Conservation (phyloP, 2,888 invertebrate genomes). For the Lithophane ornitopus region DNA sequence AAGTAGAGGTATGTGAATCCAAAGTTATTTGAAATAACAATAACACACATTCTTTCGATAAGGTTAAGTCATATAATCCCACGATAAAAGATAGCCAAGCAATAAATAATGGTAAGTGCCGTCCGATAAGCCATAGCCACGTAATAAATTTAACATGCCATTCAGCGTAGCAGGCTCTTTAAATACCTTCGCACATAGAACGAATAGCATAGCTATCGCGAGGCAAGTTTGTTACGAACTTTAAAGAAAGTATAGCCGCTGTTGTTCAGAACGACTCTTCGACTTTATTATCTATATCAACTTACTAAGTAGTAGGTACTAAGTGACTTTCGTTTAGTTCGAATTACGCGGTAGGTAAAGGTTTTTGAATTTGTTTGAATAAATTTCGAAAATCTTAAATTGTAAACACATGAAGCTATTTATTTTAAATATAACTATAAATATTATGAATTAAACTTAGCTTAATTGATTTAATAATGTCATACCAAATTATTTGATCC, state of each 20-base stretch:
- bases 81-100: slow-evolving; percentile 12
- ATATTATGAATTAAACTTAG: too few species aligned
- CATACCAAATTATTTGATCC: too few species aligned
- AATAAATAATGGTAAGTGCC: slow-evolving; percentile 15
- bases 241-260: slow-evolving; percentile 60
- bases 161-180: slow-evolving; percentile 36
- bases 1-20: background rate
- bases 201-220: slow-evolving; percentile 58
- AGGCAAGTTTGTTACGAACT: slow-evolving; percentile 64
- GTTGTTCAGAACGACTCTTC: slow-evolving; percentile 50
- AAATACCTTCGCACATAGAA: slow-evolving; percentile 60
- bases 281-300: slow-evolving; percentile 42
- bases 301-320: background rate
- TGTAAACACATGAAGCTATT: too few species aligned
- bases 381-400: too few species aligned
- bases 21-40: background rate
- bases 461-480: too few species aligned
- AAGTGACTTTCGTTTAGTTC: background rate
- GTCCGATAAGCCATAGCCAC: background rate
- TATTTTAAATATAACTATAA: too few species aligned
- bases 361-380: too few species aligned
- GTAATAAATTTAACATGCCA: slow-evolving; percentile 5
- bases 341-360: background rate
- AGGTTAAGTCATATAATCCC: background rate
- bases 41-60: background rate